A percentile compares a stretch with the other conserved stretches of the same genome.
These are phyloP conservation scores for Mesocricetus auratus DNA, from an alignment of 2,113 vertebrate species.

Conservation along the genomic window DNA sequence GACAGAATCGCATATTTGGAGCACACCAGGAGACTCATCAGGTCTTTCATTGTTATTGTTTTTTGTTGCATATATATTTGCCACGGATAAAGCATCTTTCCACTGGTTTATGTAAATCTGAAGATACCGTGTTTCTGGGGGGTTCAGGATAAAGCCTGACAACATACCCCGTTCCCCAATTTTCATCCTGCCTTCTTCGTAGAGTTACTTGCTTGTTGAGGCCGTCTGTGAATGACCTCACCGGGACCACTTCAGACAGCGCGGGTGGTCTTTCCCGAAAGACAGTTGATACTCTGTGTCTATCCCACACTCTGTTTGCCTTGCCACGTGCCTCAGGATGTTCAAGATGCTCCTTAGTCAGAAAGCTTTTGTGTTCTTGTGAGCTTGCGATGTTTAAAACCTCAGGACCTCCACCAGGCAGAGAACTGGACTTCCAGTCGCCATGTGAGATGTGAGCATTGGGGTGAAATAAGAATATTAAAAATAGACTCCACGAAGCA, in stretches of 20 bases:
- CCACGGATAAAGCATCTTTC: neutral
- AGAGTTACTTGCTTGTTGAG: neutral
- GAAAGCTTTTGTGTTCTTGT: neutral
- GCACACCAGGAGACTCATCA: neutral
- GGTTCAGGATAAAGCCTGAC: constrained; percentile 19
- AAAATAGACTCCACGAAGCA: neutral
- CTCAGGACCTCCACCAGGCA: neutral
- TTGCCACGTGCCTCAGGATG: constrained; percentile 1
- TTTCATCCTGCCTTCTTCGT: neutral
- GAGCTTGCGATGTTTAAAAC: constrained; percentile 19
- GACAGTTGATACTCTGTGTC: neutral
- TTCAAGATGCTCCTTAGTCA: neutral
- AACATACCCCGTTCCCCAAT: neutral
- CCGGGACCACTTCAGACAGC: neutral
- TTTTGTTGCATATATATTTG: neutral
- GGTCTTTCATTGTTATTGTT: neutral
- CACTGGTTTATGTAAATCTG: neutral
- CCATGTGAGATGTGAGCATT: neutral
- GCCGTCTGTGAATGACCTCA: neutral
- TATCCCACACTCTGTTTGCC: constrained; percentile 10
- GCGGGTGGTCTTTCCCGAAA: neutral
- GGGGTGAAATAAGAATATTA: constrained; percentile 27
- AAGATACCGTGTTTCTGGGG: neutral
- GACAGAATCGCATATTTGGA: neutral
- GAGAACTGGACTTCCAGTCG: neutral